These are phyloP conservation scores for Leptinotarsa rubiginosa DNA, from an alignment of 2,888 invertebrate species.

Conservation along the genomic window DNA sequence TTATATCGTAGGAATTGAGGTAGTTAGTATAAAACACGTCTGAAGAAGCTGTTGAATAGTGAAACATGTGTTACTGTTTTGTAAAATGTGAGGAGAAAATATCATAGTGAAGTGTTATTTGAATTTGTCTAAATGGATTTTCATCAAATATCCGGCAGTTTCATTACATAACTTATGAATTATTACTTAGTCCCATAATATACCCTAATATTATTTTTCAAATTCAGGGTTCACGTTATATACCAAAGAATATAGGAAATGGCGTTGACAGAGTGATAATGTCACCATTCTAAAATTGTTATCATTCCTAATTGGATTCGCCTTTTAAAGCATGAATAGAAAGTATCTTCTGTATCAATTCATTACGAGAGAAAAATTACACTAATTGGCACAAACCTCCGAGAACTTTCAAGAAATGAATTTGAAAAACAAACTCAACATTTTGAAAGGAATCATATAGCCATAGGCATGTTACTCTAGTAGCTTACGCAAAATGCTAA, in stretches of 20 bases:
- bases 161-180: no score
- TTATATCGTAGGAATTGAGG: no score
- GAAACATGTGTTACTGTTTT: no score
- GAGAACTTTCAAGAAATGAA: neutral
- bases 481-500: neutral
- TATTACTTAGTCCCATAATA: no score
- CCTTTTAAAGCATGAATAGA: neutral
- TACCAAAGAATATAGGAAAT: neutral
- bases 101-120: no score
- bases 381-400: slow-evolving; percentile 17
- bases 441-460: slow-evolving; percentile 10
- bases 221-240: neutral
- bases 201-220: no score
- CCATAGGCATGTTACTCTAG: neutral
- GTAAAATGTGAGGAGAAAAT: no score
- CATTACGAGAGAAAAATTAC: neutral
- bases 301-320: neutral
- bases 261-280: neutral
- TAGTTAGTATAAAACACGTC: no score
- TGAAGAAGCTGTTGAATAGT: no score
- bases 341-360: neutral
- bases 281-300: neutral
- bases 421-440: neutral
- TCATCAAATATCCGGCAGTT: no score
- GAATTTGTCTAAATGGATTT: no score